Evolutionary conservation across 2,888 invertebrate genomes (phyloP).

Genomic region (Nemapogon koenigi): DNA sequence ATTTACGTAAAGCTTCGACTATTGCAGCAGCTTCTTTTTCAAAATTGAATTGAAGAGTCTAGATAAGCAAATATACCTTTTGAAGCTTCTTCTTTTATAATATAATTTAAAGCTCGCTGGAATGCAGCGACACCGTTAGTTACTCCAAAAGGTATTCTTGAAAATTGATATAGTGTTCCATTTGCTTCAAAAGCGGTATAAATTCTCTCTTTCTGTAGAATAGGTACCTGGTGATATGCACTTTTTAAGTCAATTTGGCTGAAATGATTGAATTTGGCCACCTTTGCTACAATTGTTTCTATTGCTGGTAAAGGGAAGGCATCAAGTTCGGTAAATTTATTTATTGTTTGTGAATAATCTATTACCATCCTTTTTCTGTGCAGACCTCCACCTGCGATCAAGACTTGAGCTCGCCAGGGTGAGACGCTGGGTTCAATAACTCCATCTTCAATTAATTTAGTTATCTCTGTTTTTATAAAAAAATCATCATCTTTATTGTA

Average conservation of each 20-base stretch:
- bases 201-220: neutral
- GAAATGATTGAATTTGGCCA: neutral
- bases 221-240: slow-evolving; percentile 2
- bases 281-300: neutral
- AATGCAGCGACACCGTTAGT: slow-evolving; percentile 1
- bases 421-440: too few species aligned
- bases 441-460: too few species aligned
- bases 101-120: slow-evolving; percentile 1
- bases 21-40: neutral
- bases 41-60: neutral
- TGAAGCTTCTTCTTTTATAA: slow-evolving; percentile 1
- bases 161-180: slow-evolving; percentile 1
- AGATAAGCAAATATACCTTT: neutral
- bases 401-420: too few species aligned
- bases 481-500: too few species aligned
- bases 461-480: too few species aligned
- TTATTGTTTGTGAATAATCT: slow-evolving; percentile 5
- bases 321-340: slow-evolving; percentile 4
- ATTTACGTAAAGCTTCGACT: neutral
- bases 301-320: neutral
- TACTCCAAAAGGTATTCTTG: slow-evolving; percentile 3
- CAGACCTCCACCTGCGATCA: too few species aligned
- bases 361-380: neutral
- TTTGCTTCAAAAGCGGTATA: slow-evolving; percentile 8
- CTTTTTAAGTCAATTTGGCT: neutral